Evolutionary conservation across 1,140 invertebrate species (phyloP), one percentile per base, ranked within the genome.

Genomic region (Diploscapter pachys): DNA sequence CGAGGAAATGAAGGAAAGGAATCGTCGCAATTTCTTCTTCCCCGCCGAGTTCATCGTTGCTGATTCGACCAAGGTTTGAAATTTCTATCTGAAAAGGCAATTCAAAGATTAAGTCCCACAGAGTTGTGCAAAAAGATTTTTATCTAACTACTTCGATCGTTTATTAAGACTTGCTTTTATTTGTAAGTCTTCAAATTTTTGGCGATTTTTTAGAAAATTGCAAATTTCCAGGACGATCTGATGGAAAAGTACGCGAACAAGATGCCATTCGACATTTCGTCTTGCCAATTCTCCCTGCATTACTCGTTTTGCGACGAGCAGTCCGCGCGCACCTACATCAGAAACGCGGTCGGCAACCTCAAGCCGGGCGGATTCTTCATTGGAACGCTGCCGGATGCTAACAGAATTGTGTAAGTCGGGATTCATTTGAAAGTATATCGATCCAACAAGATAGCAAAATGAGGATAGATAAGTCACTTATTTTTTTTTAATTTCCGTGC

Each of bases 211-310:
- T 31, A 31, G 31, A 31, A 31, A 31, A 31, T 31, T 31, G 1
- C n/a, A 6, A 11, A 0, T 3, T 73, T 73, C 70, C 84, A 91
- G 90, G 87, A 86, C 48, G 89, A 90, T 49, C 86, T 96, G 2
- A 89, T 91, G 69, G 90, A 89, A 79, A 88, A 89, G 74, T 93
- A 91, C 81, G 88, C 89, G 79, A 91, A 93, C 86, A 89, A 90
- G 4, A 90, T 90, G 56, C 89, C 90, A 81, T 89, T 99, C 82
- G 93, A 99, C 86, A 80, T 99, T 4, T 92, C 94, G 0, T 96
- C 93, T 81, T 96, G 94, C 86, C 97, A 99, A 87, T 99, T 99
- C 90, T 92, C 95, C 48, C 92, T 99, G 81, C 89, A 90, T 87
- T 99, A 98, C 81, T 92, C 92, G 82, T 99, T 99, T 89, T 94